Conservation (phyloP, 2,113 vertebrate genomes). For the Noctilio leporinus region DNA sequence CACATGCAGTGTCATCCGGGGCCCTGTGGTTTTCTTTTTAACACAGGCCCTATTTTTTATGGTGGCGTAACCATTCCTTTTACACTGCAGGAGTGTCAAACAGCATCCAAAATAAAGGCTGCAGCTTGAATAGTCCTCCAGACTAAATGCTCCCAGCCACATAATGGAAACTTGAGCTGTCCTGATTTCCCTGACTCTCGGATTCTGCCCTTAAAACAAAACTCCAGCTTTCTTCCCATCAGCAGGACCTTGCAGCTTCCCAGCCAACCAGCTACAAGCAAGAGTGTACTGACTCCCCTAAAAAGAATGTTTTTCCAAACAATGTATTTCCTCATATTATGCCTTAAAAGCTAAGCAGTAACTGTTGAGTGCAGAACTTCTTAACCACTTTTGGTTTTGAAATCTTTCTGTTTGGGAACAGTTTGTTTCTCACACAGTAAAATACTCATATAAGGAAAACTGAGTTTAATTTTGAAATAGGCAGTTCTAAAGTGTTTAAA, state of each 20-base stretch:
- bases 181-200: background rate
- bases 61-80: background rate
- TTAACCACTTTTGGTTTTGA: background rate
- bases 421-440: background rate
- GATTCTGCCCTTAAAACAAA: background rate
- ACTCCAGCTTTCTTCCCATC: background rate
- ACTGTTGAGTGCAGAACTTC: background rate
- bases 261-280: background rate
- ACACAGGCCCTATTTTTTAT: background rate
- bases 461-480: background rate
- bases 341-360: background rate
- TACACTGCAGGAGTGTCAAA: background rate
- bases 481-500: background rate
- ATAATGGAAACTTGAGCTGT: background rate
- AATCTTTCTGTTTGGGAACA: background rate
- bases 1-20: too few species aligned
- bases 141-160: background rate
- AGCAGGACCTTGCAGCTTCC: background rate
- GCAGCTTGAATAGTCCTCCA: background rate
- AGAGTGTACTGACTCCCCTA: too few species aligned
- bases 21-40: background rate
- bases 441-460: background rate
- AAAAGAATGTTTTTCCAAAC: background rate
- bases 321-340: rapidly evolving
- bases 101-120: background rate